Evolutionary conservation across 2,888 invertebrate genomes (phyloP), one percentile per base, ranked within the genome.

Genomic region (Gymnocheta viridis): DNA sequence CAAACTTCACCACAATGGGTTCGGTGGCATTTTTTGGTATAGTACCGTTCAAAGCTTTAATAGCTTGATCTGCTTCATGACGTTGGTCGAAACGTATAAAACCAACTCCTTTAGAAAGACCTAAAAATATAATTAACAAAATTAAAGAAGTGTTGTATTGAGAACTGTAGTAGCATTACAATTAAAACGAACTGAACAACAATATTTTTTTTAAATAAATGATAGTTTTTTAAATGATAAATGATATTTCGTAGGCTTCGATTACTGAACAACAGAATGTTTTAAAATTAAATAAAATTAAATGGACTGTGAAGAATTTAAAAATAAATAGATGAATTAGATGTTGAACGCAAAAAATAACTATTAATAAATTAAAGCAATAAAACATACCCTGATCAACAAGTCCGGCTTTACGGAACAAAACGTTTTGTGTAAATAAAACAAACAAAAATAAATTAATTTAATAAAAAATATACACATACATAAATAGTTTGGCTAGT

Each of bases 31-130:
- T 97, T 90, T 97, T 96, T 62, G 98, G 98, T 92, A 96, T 95
- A 88, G 96, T 96, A 87, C 97, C 97, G 92, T 98, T 97, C 89
- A 98, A 93, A 92, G 97, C 96, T 92, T 96, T 96, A 89, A 98
- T 98, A 78, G 98, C 98, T 70, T 96, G 94, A 92, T 98, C 98
- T 49, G 98, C 98, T 92, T 98, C 98, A 88, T 95, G 94, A 86
- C 97, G 95, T 92, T 97, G 97, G 93, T 98, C 98, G 92, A 98
- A 98, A 87, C 98, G 95, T 90, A 98, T 98, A 92, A 98, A 98
- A 81, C 98, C 98, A 86, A 98, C 98, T 87, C 98, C 98, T 92
- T 98, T 98, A 85, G 97, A 98, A 90, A 97, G 93, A 89, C 98
- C 98, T 95, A 29, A 22, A 81, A 85, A 64, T 70, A 41, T 41